A percentile compares a stretch with the other conserved stretches of the same genome.
Evolutionary conservation across 1,140 invertebrate species (phyloP).

Genomic region (Agrilus planipennis): DNA sequence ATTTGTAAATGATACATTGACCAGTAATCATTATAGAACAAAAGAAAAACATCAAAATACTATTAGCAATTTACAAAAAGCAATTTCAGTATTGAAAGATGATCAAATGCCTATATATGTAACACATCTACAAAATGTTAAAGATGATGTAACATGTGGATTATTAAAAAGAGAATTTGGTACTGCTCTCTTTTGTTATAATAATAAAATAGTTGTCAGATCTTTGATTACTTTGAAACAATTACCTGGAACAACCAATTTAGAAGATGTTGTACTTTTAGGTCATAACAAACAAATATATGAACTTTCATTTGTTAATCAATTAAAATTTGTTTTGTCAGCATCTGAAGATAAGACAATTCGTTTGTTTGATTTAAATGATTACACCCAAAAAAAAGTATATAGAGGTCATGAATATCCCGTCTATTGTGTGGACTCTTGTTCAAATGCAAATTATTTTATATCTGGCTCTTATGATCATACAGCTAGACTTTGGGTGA

Average conservation of each 20-base stretch:
- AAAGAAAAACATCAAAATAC: background rate
- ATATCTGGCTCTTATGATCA: conserved; percentile 74
- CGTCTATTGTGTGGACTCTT: conserved; percentile 75
- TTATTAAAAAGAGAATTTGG: conserved; percentile 21
- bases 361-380: conserved; percentile 13
- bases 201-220: conserved; percentile 17
- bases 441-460: conserved; percentile 58
- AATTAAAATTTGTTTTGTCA: conserved; percentile 19
- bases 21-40: conserved; percentile 6
- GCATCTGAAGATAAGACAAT: conserved; percentile 24
- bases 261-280: conserved; percentile 20
- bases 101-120: conserved; percentile 18
- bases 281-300: conserved; percentile 26
- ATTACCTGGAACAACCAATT: conserved; percentile 7
- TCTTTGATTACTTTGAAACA: conserved; percentile 13
- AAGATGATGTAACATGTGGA: conserved; percentile 23
- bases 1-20: conserved; percentile 5
- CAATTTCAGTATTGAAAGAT: conserved; percentile 16
- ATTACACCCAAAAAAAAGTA: conserved; percentile 8
- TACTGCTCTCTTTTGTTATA: conserved; percentile 23
- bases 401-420: conserved; percentile 68
- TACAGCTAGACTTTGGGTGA: conserved; percentile 75
- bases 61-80: conserved; percentile 2
- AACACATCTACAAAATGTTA: conserved; percentile 20
- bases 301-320: conserved; percentile 16